These are phyloP conservation scores for Orchestes rusci DNA, from an alignment of 2,888 invertebrate species.

Conservation along the genomic window DNA sequence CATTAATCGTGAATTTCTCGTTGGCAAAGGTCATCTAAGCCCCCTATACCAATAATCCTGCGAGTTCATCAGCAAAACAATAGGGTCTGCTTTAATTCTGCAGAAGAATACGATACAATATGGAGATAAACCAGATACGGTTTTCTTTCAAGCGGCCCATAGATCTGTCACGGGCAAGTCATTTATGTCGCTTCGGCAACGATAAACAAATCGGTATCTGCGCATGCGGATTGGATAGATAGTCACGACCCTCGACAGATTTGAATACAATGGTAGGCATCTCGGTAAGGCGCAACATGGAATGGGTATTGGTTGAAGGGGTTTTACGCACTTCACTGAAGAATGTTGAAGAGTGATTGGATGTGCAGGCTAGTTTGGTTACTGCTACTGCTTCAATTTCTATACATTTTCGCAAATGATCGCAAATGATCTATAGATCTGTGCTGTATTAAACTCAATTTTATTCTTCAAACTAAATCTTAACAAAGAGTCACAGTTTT, in stretches of 20 bases:
- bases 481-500: too few relatives aligned
- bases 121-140: slow-evolving; percentile 35
- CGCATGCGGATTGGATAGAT: slow-evolving; percentile 35
- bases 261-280: slow-evolving; percentile 42
- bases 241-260: slow-evolving; percentile 43
- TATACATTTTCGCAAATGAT: too few relatives aligned
- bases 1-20: too few relatives aligned
- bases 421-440: too few relatives aligned
- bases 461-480: too few relatives aligned
- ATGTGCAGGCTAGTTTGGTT: too few relatives aligned
- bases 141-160: slow-evolving; percentile 38
- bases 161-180: slow-evolving; percentile 43
- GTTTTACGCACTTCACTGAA: not conserved
- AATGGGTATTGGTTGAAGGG: not conserved
- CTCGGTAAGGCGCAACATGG: slow-evolving; percentile 21
- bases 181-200: slow-evolving; percentile 40
- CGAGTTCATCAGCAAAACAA: slow-evolving; percentile 19
- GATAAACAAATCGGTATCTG: slow-evolving; percentile 44
- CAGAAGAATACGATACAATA: slow-evolving; percentile 30
- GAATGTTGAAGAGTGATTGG: not conserved
- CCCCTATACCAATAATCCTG: slow-evolving; percentile 17
- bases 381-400: too few relatives aligned
- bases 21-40: too few relatives aligned
- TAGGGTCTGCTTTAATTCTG: slow-evolving; percentile 26
- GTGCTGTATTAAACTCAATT: too few relatives aligned